Evolutionary conservation across 92 coral and sea anemone genomes (phyloP), one percentile per base, ranked within the genome.

Genomic region (Galaxea fascicularis): DNA sequence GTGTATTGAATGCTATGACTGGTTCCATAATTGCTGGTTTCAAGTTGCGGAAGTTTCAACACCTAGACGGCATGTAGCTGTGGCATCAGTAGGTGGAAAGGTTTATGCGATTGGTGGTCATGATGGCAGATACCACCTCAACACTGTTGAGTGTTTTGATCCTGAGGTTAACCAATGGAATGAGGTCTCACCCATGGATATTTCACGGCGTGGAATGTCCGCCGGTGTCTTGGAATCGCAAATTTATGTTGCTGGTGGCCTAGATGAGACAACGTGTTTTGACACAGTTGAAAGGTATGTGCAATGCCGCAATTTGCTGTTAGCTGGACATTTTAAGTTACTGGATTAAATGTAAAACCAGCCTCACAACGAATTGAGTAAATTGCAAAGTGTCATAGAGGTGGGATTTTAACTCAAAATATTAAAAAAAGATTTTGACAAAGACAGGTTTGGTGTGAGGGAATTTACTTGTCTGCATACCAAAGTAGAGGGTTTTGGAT

Each of bases 91-190:
- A 18, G 86, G 84, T 29, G 98, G 94, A 16, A 89, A 75, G 64
- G 96, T 96, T 26, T 96, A 89, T 93, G 99, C 99, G n/a, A 93
- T 96, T 65, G 99, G 99, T 21, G 99, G 99, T 22, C 99, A 96
- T 74, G 98, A 96, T 85, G 99, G 99, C 2, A 80, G 83, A 9
- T 92, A 96, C 76, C 99, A 96, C 71, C 84, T 96, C 47, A 96
- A 93, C 73, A 88, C 95, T 76, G 99, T 96, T 39, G 99, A 96
- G 66, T 91, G 98, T 79, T 94, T 94, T 91, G 95, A 96, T 83
- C 98, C 99, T 24, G 75, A 52, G 24, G 87, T 76, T 59, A 92
- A 95, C 54, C 82, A 86, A 64, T 96, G 98, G 99, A 71, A 85
- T 63, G 80, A 81, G 14, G 93, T 95, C 31, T 82, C 93, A 28